phyloP scores from a whole-genome alignment of 2,113 vertebrate species.

The Thymallus thymallus region DNA sequence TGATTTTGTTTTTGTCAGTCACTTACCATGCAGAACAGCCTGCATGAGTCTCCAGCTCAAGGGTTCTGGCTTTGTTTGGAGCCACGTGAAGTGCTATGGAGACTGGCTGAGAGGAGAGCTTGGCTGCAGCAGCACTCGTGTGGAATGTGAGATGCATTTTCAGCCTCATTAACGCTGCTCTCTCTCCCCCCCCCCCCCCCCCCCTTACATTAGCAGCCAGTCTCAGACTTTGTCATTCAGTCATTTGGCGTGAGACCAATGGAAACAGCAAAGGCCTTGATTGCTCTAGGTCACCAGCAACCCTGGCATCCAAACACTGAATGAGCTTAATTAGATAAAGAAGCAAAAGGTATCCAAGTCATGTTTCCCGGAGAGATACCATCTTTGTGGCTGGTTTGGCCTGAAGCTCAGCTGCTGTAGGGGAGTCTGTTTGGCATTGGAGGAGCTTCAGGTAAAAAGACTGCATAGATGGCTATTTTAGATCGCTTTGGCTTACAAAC shows the following conservation, averaged over 20 bases:
- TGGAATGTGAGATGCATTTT: conserved; percentile 56
- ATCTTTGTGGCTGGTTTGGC: conserved; percentile 36
- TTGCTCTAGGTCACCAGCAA: conserved; percentile 54
- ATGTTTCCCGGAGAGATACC: conserved; percentile 43
- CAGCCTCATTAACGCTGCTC: conserved; percentile 60
- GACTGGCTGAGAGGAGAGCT: conserved; percentile 7
- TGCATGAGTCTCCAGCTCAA: conserved; percentile 16
- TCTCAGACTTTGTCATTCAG: conserved; percentile 56
- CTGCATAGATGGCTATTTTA: no score
- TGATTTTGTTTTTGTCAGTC: conserved; percentile 16
- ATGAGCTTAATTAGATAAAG: conserved; percentile 52
- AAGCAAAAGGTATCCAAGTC: conserved; percentile 49
- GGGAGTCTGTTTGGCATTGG: conserved; percentile 22
- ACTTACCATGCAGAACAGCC: background rate
- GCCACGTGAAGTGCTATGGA: conserved; percentile 30
- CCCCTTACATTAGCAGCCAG: conserved; percentile 19
- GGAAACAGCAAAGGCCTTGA: conserved; percentile 55
- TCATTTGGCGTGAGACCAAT: conserved; percentile 53
- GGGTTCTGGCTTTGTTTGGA: conserved; percentile 30
- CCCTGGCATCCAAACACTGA: conserved; percentile 46
- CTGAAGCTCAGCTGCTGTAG: conserved; percentile 24
- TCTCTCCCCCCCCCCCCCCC: conserved; percentile 15
- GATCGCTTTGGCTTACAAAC: no score
- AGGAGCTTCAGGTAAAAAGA: conserved; percentile 17
- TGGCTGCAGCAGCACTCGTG: conserved; percentile 28